Evolutionary conservation across 2,797 vertebrate species (phyloP), one percentile per base, ranked within the genome.

Genomic region (Sebastes minor): DNA sequence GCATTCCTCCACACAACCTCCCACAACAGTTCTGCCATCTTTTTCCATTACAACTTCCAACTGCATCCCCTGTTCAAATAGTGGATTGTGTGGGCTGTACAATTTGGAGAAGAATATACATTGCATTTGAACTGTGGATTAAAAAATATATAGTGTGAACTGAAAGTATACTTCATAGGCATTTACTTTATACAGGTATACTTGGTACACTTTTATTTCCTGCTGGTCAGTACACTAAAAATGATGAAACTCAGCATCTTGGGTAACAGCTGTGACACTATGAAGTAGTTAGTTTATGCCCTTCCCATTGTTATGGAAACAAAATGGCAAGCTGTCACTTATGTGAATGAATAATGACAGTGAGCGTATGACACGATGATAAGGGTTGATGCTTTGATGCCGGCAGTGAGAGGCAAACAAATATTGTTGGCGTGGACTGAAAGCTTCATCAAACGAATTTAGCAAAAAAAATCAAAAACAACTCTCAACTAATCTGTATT

Each of bases 251-350:
- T 57, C 38, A 46, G 28, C 65, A 57, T 78, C 33, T 65, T 32
- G 42, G 38, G 67, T 80, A 71, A 81, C 56, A 77, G 55, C 66
- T 78, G 56, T 74, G 63, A 74, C 23, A 76, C 63, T 59, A 18
- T 77, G 13, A 69, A 81, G 59, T 10, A 30, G 66, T 78, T 55
- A 23, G 28, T 89, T 68, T 68, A 66, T 80, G 61, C 73, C 67
- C 76, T 67, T 68, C 52, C 69, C 65, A 81, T 91, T 92, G 91
- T 94, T 94, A 82, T 71, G 52, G 78, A 89, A 88, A 87, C 83
- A 64, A 91, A 94, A 95, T 93, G 89, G 86, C 91, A 85, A 80
- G 81, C 92, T 92, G 92, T 95, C 95, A 93, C 88, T 95, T 81
- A 94, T 46, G 59, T 35, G 74, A 78, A 88, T 80, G 90, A 91